Conservation (phyloP, 2,113 vertebrate genomes). For the Mugil cephalus region DNA sequence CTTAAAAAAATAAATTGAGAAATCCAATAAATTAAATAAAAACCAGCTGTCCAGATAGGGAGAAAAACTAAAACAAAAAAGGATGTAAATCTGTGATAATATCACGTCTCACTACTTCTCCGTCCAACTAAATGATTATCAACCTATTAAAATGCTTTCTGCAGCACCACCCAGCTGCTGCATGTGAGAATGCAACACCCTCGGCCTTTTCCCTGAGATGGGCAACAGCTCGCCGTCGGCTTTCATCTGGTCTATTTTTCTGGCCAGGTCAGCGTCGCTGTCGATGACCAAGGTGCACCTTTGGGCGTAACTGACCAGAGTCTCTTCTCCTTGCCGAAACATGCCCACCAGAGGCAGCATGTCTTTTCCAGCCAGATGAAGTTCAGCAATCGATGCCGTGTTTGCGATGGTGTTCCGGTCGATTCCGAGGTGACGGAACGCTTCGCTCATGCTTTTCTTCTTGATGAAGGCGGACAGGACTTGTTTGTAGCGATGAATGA, state of each 20-base stretch:
- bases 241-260: slow-evolving; percentile 81
- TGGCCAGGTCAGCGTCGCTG: slow-evolving; percentile 69
- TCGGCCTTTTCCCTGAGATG: slow-evolving; percentile 74
- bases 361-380: slow-evolving; percentile 78
- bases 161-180: slow-evolving; percentile 54
- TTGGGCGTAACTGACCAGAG: slow-evolving; percentile 80
- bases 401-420: slow-evolving; percentile 84
- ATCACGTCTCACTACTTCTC: neutral
- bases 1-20: neutral
- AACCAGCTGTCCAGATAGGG: slow-evolving; percentile 33
- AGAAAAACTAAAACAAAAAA: neutral
- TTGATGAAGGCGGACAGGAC: slow-evolving; percentile 81
- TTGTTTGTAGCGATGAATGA: slow-evolving; percentile 84
- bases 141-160: slow-evolving; percentile 73
- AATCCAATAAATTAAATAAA: neutral
- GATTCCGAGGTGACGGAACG: slow-evolving; percentile 79
- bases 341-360: slow-evolving; percentile 71
- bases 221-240: slow-evolving; percentile 79
- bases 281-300: slow-evolving; percentile 78
- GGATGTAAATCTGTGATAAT: slow-evolving; percentile 5
- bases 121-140: slow-evolving; percentile 9
- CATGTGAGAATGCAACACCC: slow-evolving; percentile 64
- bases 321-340: slow-evolving; percentile 80
- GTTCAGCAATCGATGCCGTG: slow-evolving; percentile 81
- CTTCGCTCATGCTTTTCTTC: slow-evolving; percentile 83